phyloP scores from a whole-genome alignment of 2,797 vertebrate species.

The Erpetoichthys calabaricus region DNA sequence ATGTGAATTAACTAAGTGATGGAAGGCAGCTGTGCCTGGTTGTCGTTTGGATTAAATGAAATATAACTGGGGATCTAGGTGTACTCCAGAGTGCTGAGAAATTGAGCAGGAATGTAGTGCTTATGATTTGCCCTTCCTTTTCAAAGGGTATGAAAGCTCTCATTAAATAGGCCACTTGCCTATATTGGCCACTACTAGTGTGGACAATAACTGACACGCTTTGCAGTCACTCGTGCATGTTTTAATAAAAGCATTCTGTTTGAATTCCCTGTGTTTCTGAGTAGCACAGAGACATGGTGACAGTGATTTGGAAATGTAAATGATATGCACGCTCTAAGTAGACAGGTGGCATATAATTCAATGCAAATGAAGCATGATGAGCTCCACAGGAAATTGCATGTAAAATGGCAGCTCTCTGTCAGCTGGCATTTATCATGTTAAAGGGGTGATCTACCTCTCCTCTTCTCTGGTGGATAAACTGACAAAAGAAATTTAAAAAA shows the following conservation, averaged over 20 bases:
- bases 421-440: background rate
- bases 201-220: background rate
- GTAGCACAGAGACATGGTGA: conserved; percentile 2
- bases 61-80: too few species aligned
- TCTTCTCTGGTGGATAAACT: background rate
- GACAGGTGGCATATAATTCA: conserved; percentile 3
- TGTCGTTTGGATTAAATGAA: too few species aligned
- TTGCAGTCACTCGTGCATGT: background rate
- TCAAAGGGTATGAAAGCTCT: background rate
- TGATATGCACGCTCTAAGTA: conserved; percentile 4
- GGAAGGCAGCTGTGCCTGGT: too few species aligned
- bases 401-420: conserved; percentile 1
- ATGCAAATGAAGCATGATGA: conserved; percentile 5
- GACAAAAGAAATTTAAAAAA: conserved; percentile 1
- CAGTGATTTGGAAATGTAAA: conserved; percentile 6
- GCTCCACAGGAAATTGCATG: conserved; percentile 3
- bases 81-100: too few species aligned
- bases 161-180: too few species aligned
- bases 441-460: background rate
- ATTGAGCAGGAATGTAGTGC: too few species aligned
- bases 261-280: background rate
- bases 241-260: conserved; percentile 2
- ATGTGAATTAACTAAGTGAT: too few species aligned
- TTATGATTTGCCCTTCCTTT: background rate
- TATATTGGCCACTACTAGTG: background rate